These are phyloP conservation scores for Pheosia gnoma DNA, from an alignment of 2,888 invertebrate species.

Conservation along the genomic window DNA sequence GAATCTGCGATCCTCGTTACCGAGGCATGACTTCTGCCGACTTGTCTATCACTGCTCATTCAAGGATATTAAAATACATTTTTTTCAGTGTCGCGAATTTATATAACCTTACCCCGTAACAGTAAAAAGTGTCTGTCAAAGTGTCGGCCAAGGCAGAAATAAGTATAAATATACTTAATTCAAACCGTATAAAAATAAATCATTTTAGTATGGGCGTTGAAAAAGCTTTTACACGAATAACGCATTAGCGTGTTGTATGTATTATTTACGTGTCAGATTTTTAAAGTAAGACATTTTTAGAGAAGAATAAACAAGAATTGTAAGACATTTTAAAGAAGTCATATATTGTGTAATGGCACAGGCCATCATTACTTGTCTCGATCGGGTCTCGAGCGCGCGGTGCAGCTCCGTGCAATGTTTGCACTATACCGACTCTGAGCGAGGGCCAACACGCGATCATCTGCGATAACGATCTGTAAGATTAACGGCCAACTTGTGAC, in stretches of 20 bases:
- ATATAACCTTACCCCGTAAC: not conserved
- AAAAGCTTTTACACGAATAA: conserved; percentile 64
- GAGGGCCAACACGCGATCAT: conserved; percentile 71
- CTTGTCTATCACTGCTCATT: too few species aligned
- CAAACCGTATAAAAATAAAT: conserved; percentile 49
- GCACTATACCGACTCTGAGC: conserved; percentile 43
- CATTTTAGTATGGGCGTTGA: conserved; percentile 61
- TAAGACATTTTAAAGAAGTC: conserved; percentile 45
- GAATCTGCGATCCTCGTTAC: too few species aligned
- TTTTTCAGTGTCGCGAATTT: conserved; percentile 8
- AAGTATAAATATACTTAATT: conserved; percentile 19
- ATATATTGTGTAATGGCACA: conserved; percentile 54
- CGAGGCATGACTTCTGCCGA: too few species aligned
- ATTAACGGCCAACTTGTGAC: conserved; percentile 75
- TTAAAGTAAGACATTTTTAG: too few species aligned
- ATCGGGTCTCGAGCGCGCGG: conserved; percentile 19
- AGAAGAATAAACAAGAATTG: too few species aligned
- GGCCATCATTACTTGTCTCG: conserved; percentile 51
- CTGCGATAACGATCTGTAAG: conserved; percentile 74
- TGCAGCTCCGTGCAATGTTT: conserved; percentile 34
- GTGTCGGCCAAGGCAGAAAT: conserved; percentile 7
- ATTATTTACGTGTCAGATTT: conserved; percentile 16
- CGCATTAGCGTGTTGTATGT: conserved; percentile 62
- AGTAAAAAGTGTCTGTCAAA: not conserved
- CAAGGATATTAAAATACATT: not conserved